These are phyloP conservation scores for Panthera tigris DNA, from an alignment of 2,113 vertebrate genomes.

Conservation along the genomic window DNA sequence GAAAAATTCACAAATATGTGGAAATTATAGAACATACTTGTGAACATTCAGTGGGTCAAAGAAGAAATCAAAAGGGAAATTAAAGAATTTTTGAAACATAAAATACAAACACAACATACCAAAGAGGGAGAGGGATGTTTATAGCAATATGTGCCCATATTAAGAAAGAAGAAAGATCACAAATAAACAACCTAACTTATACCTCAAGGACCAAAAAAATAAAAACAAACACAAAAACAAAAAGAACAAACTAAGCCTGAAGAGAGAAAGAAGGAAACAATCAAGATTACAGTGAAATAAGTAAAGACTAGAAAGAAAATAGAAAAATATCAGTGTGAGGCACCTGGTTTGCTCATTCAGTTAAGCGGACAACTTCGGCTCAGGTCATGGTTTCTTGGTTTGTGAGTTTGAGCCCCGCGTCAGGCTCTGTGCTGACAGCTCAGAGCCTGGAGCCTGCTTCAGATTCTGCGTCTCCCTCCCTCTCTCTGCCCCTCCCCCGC, in stretches of 20 bases:
- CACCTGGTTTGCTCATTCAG: too few relatives aligned
- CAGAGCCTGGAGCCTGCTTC: too few relatives aligned
- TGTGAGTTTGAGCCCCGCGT: too few relatives aligned
- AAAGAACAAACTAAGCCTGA: neutral
- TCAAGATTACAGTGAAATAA: neutral
- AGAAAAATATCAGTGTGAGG: neutral
- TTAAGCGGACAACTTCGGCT: too few relatives aligned
- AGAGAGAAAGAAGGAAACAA: neutral
- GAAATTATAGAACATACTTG: neutral
- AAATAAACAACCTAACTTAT: neutral
- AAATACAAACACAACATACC: neutral
- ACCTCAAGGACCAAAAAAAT: neutral
- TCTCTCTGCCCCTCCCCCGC: too few relatives aligned
- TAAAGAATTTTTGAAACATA: neutral
- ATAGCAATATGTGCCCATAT: neutral
- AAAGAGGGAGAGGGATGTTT: neutral
- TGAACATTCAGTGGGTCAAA: neutral
- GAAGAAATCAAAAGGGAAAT: neutral
- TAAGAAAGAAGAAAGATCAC: neutral
- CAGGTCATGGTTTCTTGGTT: too few relatives aligned
- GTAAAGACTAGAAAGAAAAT: neutral
- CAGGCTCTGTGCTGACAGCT: too few relatives aligned
- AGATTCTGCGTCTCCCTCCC: too few relatives aligned
- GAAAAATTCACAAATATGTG: neutral
- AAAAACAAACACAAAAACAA: neutral